Base-by-base conservation (phyloP, 2,113 vertebrate species). In the Picathartes gymnocephalus region DNA sequence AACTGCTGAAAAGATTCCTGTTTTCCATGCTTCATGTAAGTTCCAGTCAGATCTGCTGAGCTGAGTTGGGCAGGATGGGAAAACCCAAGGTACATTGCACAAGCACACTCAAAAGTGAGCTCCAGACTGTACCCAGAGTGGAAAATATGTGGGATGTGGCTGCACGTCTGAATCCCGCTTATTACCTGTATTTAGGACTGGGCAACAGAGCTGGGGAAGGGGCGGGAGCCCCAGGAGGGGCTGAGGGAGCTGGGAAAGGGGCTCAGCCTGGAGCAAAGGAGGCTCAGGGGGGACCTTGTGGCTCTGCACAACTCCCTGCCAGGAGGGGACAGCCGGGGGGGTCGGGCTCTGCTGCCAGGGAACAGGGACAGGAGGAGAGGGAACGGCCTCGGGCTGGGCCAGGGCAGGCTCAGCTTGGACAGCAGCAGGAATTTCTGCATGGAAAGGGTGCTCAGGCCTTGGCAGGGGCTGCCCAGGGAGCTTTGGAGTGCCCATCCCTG, bases 81-180 rank as follows among this genome's bases (percentile, higher is more conserved):
- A 16, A 60, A 69, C 11, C 17, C 12, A 3, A 4, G 4, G 12
- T 2, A 8, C 2, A 27, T 2, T n/a, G 21, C 18, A 37, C 8
- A 54, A 3, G 9, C 40, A 33, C 1, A 0, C 7, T 45, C 25
- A 24, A 19, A 60, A 70, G 25, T 35, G 48, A 65, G 5, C 5
- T 56, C 40, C 13, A 47, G 31, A 20, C n/a, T n/a, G 20, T 15
- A 7, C 37, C 37, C 20, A 23, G 23, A 48, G 30, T 9, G n/a
- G 37, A 16, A 35, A 13, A 25, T 13, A 5, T 21, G 45, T 37
- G 48, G 25, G 40, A 47, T 65, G 24, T 12, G 39, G 28, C 48
- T 84, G 44, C 42, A 21, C 17, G 3, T 40, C 21, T 80, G 7
- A 45, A 37, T 72, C 20, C 27, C 2, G 56, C 65, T 45, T 33